phyloP scores from a whole-genome alignment of 2,888 invertebrate genomes.

The Lacanobia wlatinum region DNA sequence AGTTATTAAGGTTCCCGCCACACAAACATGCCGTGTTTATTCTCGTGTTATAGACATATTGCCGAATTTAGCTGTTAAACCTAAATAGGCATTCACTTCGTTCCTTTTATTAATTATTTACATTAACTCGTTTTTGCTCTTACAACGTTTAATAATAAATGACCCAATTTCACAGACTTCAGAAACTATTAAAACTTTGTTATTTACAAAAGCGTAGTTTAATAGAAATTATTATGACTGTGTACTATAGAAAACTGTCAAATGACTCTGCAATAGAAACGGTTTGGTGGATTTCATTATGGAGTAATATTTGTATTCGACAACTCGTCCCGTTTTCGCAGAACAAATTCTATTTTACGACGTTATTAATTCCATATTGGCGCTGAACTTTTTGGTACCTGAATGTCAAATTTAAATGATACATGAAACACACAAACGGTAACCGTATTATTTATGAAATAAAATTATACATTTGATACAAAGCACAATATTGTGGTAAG shows the following conservation, averaged over 20 bases:
- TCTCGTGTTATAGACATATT: slow-evolving; percentile 24
- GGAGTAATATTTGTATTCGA: slow-evolving; percentile 37
- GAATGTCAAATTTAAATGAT: slow-evolving; percentile 6
- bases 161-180: slow-evolving; percentile 36
- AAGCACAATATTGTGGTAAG: too few species aligned
- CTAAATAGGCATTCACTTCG: slow-evolving; percentile 17
- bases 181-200: slow-evolving; percentile 51
- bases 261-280: slow-evolving; percentile 43
- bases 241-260: slow-evolving; percentile 31
- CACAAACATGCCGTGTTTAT: slow-evolving; percentile 20
- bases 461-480: slow-evolving; percentile 12
- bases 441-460: slow-evolving; percentile 15
- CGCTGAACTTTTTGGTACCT: slow-evolving; percentile 1
- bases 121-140: slow-evolving; percentile 28
- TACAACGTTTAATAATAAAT: slow-evolving; percentile 41
- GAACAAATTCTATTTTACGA: slow-evolving; percentile 36
- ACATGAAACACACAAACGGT: slow-evolving; percentile 8
- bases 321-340: slow-evolving; percentile 28
- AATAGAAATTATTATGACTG: slow-evolving; percentile 35
- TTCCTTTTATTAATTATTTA: slow-evolving; percentile 46
- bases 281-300: slow-evolving; percentile 46
- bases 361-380: slow-evolving; percentile 14
- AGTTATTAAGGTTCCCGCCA: slow-evolving; percentile 40
- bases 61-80: slow-evolving; percentile 15
- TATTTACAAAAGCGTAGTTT: slow-evolving; percentile 40